Evolutionary conservation across 2,113 vertebrate species (phyloP).

Genomic region (Tylochromis polylepis): DNA sequence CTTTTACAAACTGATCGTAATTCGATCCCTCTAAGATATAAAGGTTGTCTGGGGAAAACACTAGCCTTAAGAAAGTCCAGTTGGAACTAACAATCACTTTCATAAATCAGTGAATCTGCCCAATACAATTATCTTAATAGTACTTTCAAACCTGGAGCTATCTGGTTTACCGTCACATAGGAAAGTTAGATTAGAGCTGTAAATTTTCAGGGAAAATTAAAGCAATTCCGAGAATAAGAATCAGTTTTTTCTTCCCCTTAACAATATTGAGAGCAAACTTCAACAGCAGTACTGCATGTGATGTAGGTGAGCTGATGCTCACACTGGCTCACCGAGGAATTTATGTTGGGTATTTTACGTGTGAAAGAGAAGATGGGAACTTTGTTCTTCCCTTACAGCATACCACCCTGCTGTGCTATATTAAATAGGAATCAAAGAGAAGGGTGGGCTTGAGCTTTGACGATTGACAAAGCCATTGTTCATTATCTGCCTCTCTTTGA

Average conservation of each 20-base stretch:
- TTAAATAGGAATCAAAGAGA: slow-evolving; percentile 16
- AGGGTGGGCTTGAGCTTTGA: neutral
- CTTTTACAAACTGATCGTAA: neutral
- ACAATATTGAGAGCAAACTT: neutral
- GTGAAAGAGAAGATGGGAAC: neutral
- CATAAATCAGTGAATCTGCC: neutral
- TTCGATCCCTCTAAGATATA: neutral
- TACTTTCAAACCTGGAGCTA: neutral
- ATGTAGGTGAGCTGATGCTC: neutral
- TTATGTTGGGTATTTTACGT: neutral
- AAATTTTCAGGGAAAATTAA: neutral
- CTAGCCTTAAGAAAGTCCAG: neutral
- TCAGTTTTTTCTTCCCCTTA: neutral
- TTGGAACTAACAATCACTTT: neutral
- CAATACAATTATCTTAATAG: neutral
- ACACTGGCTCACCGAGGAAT: neutral
- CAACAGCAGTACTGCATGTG: neutral
- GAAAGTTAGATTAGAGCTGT: neutral
- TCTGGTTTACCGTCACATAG: neutral
- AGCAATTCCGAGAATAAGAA: neutral
- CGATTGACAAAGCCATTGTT: slow-evolving; percentile 25
- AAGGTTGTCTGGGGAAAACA: neutral
- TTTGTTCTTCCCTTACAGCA: neutral
- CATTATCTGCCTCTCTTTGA: slow-evolving; percentile 33
- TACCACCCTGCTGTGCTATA: neutral